Evolutionary conservation across 2,797 vertebrate genomes (phyloP), one percentile per base, ranked within the genome.

Genomic region (Gobio occitaniae): DNA sequence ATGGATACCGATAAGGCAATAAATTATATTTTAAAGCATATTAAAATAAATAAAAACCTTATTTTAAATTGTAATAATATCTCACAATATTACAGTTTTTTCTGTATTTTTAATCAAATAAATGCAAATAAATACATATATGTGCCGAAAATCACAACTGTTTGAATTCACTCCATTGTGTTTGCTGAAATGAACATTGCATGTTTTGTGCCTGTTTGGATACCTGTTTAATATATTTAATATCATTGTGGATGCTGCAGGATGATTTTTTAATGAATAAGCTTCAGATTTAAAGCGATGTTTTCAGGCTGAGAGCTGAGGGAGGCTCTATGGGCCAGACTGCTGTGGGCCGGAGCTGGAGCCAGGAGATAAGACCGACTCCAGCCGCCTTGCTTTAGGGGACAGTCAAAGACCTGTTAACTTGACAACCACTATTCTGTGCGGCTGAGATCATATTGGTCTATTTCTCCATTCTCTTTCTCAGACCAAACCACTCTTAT

Each of bases 351-450:
- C 56, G 86, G 84, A 84, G 85, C 89, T 92, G 91, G 84, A 90
- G 87, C 61, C 84, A 69, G 80, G 87, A 90, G 91, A 92, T 91
- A 91, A 92, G 90, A 76, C 59, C 19, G 25, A 84, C 86, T 87
- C 79, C 74, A 88, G 86, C 87, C 85, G 79, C 85, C 78, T 89
- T 80, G 84, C 85, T 84, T 56, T 86, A 80, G 86, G 88, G 84
- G 82, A 86, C 61, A 48, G 17, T 48, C 44, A 75, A 79, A 41
- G 80, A 72, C 78, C 89, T 9, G 89, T 89, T 91, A 92, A 90
- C 91, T 92, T 90, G 90, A 93, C 92, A 93, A 91, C 90, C 84
- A 38, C 84, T 92, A 89, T 93, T 93, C 92, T 92, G 90, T 93
- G 90, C 93, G 92, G 88, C 90, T 88, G 80, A 84, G 91, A 91